Evolutionary conservation across 2,113 vertebrate genomes (phyloP).

Genomic region (Gallinago jamesoni): DNA sequence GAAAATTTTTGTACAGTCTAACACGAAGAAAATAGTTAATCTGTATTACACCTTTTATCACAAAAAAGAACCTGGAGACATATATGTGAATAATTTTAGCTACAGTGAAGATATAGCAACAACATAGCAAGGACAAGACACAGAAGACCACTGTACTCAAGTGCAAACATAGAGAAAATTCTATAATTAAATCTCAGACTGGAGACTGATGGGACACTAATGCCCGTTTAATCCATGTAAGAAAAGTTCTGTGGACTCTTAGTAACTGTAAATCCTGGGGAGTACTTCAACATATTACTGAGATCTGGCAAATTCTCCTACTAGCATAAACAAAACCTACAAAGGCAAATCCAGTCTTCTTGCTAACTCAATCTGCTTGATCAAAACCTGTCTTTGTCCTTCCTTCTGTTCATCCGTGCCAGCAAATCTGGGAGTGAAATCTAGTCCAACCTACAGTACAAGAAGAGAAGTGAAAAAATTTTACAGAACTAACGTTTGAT

Average conservation of each 20-base stretch:
- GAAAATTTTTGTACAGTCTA: not conserved
- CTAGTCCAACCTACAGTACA: slow-evolving; percentile 87
- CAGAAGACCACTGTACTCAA: not conserved
- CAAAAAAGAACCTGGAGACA: not conserved
- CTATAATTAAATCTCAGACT: not conserved
- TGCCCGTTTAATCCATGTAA: not conserved
- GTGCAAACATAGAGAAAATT: not conserved
- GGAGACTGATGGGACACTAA: not conserved
- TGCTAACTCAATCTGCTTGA: slow-evolving; percentile 87
- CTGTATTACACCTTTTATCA: not conserved
- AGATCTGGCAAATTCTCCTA: not conserved
- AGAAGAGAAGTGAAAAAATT: not conserved
- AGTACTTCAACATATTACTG: not conserved
- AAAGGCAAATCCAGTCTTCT: slow-evolving; percentile 89
- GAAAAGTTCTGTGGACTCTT: not conserved
- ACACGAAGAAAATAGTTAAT: not conserved
- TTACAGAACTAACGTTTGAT: not conserved
- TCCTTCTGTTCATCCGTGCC: slow-evolving; percentile 84
- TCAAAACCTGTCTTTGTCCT: slow-evolving; percentile 88
- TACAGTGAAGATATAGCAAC: not conserved
- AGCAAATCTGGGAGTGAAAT: slow-evolving; percentile 92
- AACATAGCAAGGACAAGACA: not conserved
- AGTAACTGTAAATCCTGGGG: not conserved
- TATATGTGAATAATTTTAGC: not conserved
- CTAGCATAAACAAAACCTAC: slow-evolving; percentile 74